Evolutionary conservation across 2,797 vertebrate genomes (phyloP), one percentile per base, ranked within the genome.

Genomic region (Urosaurus nigricauda): DNA sequence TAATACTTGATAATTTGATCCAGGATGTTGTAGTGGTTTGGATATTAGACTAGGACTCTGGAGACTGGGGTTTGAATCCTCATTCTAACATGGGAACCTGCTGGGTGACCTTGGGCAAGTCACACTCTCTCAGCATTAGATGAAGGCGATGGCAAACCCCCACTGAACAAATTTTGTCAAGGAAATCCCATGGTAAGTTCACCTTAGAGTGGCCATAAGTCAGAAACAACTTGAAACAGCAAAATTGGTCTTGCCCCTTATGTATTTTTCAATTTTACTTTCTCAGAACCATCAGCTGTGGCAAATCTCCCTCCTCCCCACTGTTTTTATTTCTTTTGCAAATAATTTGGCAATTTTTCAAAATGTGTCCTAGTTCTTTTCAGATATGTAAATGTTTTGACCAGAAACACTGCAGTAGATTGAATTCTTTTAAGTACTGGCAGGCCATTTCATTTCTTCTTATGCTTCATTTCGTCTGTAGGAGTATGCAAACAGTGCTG

Each of bases 331-430:
- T 24, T 21, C 2, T 13, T 12, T 58, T 32, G 51, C 79, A 74
- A 73, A 65, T n/a, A 77, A 88, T 47, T 35, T 79, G 83, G 83
- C 35, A 84, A 79, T 37, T 29, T 19, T 89, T 85, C 88, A 79
- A 80, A 58, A 71, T 43, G 9, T 71, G 51, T 51, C 3, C 32
- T 21, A 43, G 53, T 60, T 60, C 35, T 87, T 81, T n/a, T n/a
- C 53, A 79, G 77, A 89, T 79, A 58, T n/a, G 63, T 89, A 79
- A 88, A 51, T 83, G 37, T 77, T 75, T 88, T 88, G 80, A 26
- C 71, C 58, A 68, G 71, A 77, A 83, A 77, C 58, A 35, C 11
- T 68, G 80, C 3, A 26, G 17, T 56, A 73, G 11, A 53, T 2
- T 58, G 35, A 58, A 60, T 9, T 58, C 5, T 17, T 86, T 81